Percentiles rank a stretch among this genome's conserved stretches.
Evolutionary conservation across 2,888 invertebrate species (phyloP).

Genomic region (Brachypalpus laphriformis): DNA sequence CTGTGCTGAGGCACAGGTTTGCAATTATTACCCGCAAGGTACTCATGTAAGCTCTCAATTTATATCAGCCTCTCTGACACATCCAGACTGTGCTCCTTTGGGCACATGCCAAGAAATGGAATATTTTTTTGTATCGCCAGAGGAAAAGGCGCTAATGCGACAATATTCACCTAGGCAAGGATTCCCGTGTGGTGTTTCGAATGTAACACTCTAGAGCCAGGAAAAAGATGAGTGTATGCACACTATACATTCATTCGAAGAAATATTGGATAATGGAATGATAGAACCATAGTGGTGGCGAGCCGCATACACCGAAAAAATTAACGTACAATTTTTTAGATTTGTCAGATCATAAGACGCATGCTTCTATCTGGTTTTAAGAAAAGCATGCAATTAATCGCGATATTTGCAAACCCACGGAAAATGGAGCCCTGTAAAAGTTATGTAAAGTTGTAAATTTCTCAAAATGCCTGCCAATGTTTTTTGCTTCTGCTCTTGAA

Average conservation of each 20-base stretch:
- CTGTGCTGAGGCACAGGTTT: neutral
- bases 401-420: no score
- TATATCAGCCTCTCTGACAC: constrained; percentile 34
- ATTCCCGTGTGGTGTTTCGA: neutral
- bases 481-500: no score
- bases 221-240: neutral
- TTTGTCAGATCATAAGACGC: no score
- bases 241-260: constrained; percentile 4
- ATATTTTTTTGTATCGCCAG: constrained; percentile 9
- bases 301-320: constrained; percentile 48
- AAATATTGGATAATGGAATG: constrained; percentile 44
- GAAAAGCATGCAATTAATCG: no score
- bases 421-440: no score
- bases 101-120: neutral
- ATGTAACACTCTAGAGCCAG: neutral
- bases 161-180: neutral
- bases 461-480: no score
- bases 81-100: constrained; percentile 26
- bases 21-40: constrained; percentile 31
- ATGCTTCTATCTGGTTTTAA: no score
- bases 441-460: no score
- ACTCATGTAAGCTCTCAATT: constrained; percentile 50
- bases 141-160: constrained; percentile 22
- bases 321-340: no score
- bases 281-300: constrained; percentile 31